These are phyloP conservation scores for Drosophila peninsularis DNA, from an alignment of 2,888 invertebrate species.

Conservation along the genomic window DNA sequence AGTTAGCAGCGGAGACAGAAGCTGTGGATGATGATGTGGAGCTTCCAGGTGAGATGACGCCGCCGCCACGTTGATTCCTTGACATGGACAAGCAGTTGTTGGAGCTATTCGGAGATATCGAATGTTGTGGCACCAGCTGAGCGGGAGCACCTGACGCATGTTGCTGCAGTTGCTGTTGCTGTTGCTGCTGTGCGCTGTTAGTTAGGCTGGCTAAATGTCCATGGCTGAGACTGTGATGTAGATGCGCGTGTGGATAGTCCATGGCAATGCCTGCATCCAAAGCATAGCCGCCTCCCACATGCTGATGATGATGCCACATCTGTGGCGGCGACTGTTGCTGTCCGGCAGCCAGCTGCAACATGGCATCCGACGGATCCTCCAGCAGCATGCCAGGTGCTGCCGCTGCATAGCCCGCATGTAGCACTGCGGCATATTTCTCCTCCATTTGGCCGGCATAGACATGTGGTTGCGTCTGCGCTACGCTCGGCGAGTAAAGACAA, in stretches of 20 bases:
- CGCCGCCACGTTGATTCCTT: slow-evolving; percentile 75
- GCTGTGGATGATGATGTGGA: slow-evolving; percentile 77
- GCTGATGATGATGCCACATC: slow-evolving; percentile 82
- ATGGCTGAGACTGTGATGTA: slow-evolving; percentile 76
- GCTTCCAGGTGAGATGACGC: slow-evolving; percentile 82
- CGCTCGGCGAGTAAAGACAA: slow-evolving; percentile 87
- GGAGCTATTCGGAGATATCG: slow-evolving; percentile 67
- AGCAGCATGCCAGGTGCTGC: slow-evolving; percentile 65
- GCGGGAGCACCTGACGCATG: slow-evolving; percentile 42
- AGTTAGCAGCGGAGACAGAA: slow-evolving; percentile 60
- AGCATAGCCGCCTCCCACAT: slow-evolving; percentile 65
- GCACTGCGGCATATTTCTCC: slow-evolving; percentile 85
- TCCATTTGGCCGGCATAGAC: slow-evolving; percentile 74
- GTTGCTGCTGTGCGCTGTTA: slow-evolving; percentile 62
- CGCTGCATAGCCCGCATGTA: slow-evolving; percentile 86
- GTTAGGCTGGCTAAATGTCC: slow-evolving; percentile 66
- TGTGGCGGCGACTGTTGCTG: slow-evolving; percentile 75
- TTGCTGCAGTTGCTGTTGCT: slow-evolving; percentile 46
- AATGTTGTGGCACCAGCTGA: slow-evolving; percentile 59
- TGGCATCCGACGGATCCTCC: slow-evolving; percentile 80
- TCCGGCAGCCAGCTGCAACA: slow-evolving; percentile 77
- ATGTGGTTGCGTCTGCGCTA: slow-evolving; percentile 62
- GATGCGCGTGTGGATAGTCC: slow-evolving; percentile 81
- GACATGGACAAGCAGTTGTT: slow-evolving; percentile 53
- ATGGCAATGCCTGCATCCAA: slow-evolving; percentile 69